phyloP scores from a whole-genome alignment of 1,140 invertebrate genomes.

The Pentalonia nigronervosa region DNA sequence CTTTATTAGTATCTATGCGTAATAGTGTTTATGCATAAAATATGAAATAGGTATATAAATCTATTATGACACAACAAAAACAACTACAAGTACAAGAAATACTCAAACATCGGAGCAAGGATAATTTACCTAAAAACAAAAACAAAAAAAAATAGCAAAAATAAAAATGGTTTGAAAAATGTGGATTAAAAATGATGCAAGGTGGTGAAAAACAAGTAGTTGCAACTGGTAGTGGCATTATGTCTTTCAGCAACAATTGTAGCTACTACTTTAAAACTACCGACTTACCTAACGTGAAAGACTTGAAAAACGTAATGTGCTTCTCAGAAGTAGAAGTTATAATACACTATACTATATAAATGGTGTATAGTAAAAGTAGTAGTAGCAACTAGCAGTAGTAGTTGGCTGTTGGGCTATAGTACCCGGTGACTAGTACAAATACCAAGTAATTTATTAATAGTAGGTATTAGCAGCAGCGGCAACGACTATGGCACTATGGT shows the following conservation, averaged over 20 bases:
- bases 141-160: background rate
- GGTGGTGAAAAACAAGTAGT: background rate
- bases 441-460: background rate
- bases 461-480: background rate
- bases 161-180: background rate
- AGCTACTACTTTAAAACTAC: conserved; percentile 7
- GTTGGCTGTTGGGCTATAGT: background rate
- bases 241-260: background rate
- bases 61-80: background rate
- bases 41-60: background rate
- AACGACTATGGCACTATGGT: background rate
- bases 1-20: background rate
- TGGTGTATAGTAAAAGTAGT: background rate
- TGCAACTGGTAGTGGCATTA: background rate
- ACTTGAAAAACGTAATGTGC: background rate
- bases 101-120: background rate
- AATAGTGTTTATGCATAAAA: background rate
- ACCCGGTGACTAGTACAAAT: background rate
- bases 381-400: background rate
- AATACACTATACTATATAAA: background rate
- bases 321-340: background rate
- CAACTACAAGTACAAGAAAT: background rate
- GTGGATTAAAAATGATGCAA: background rate
- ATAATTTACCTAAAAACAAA: conserved; percentile 16
- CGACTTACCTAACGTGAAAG: conserved; percentile 31